phyloP scores from a whole-genome alignment of 2,888 invertebrate genomes.

The Campaea margaritaria region DNA sequence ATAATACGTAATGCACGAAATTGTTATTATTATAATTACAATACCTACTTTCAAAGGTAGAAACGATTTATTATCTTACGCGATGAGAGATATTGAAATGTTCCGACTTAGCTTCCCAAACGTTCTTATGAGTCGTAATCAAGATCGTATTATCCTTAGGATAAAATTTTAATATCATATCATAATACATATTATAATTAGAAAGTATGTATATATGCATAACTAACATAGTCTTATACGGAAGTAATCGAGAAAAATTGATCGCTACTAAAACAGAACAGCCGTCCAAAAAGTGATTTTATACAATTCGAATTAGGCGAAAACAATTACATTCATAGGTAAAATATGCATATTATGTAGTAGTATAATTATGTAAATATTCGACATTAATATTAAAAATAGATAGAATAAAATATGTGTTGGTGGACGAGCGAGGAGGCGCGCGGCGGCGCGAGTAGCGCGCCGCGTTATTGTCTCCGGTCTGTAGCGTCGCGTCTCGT shows the following conservation, averaged over 20 bases:
- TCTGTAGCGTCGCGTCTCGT: slow-evolving; percentile 7
- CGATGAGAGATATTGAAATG: slow-evolving; percentile 84
- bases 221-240: slow-evolving; percentile 83
- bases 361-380: slow-evolving; percentile 84
- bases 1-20: slow-evolving; percentile 85
- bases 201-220: slow-evolving; percentile 83
- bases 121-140: slow-evolving; percentile 80
- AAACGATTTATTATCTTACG: slow-evolving; percentile 83
- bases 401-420: slow-evolving; percentile 84
- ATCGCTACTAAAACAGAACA: slow-evolving; percentile 80
- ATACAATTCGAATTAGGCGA: slow-evolving; percentile 85
- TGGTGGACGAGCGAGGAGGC: slow-evolving; percentile 80
- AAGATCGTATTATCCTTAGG: slow-evolving; percentile 83
- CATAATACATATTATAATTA: slow-evolving; percentile 80
- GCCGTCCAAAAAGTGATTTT: slow-evolving; percentile 81
- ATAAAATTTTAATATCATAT: slow-evolving; percentile 82
- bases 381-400: slow-evolving; percentile 85
- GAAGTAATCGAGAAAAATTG: slow-evolving; percentile 80
- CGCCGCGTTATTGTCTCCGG: slow-evolving; percentile 55
- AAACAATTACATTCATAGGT: slow-evolving; percentile 84
- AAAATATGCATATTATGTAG: slow-evolving; percentile 81
- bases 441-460: slow-evolving; percentile 53
- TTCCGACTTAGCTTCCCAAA: slow-evolving; percentile 79
- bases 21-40: slow-evolving; percentile 84
- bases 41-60: slow-evolving; percentile 84